A percentile compares a stretch with the other conserved stretches of the same genome.
Conservation (phyloP, 2,888 invertebrate species). For the Strigamia crassipes region DNA sequence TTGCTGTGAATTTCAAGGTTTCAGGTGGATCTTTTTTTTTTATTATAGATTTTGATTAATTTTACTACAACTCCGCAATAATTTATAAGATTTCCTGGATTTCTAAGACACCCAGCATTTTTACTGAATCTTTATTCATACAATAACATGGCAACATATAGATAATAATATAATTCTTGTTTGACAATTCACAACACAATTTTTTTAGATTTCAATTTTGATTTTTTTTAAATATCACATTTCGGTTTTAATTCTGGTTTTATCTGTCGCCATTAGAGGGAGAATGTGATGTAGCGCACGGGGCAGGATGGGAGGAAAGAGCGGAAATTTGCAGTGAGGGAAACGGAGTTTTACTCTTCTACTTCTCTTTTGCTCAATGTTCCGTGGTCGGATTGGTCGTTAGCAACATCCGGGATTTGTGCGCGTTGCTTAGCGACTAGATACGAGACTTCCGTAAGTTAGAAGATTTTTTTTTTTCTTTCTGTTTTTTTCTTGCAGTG, state of each 20-base stretch:
- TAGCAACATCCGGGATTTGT: conserved; percentile 19
- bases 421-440: conserved; percentile 6
- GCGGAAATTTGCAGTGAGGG: conserved; percentile 31
- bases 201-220: no score
- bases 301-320: neutral
- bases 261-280: neutral
- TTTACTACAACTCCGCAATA: no score
- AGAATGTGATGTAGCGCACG: neutral
- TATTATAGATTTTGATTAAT: no score
- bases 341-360: conserved; percentile 26
- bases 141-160: no score
- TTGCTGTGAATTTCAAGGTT: no score
- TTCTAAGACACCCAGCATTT: no score
- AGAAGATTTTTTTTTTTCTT: neutral
- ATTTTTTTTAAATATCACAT: neutral
- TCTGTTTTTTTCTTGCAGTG: neutral
- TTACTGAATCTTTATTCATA: no score
- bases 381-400: conserved; percentile 26
- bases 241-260: neutral
- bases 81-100: no score
- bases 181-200: no score
- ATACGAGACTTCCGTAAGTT: conserved; percentile 7
- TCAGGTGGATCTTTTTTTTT: no score
- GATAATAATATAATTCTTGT: no score
- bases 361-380: conserved; percentile 29